These are phyloP conservation scores for Crotalus tigris DNA, from an alignment of 2,113 vertebrate genomes.

Conservation along the genomic window DNA sequence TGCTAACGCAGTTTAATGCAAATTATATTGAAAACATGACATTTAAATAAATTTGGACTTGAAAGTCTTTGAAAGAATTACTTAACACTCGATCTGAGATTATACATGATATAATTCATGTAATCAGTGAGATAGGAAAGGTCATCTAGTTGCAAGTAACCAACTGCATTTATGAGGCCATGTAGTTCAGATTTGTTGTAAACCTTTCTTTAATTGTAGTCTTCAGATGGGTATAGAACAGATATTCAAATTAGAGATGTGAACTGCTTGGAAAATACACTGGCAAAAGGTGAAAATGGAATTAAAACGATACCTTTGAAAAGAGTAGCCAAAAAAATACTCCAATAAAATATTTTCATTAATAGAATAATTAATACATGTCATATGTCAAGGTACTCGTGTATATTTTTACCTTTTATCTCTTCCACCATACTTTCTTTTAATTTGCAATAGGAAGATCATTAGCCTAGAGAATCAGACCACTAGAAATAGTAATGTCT, in stretches of 20 bases:
- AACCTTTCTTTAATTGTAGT: conserved; percentile 4
- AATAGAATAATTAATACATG: background rate
- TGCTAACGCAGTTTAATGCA: conserved; percentile 16
- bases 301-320: background rate
- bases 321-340: background rate
- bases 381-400: background rate
- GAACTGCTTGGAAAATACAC: background rate
- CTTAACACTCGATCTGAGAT: conserved; percentile 19
- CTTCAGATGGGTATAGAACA: background rate
- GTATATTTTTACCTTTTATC: background rate
- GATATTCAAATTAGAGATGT: background rate
- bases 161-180: background rate
- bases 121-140: conserved; percentile 36
- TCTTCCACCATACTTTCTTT: background rate
- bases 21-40: conserved; percentile 25
- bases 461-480: background rate
- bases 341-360: background rate
- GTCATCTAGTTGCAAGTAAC: background rate
- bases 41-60: conserved; percentile 21
- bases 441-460: background rate
- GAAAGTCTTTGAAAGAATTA: conserved; percentile 24
- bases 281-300: background rate
- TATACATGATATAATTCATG: conserved; percentile 37
- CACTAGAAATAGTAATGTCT: background rate
- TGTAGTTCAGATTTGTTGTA: conserved; percentile 9